Base-by-base conservation (phyloP, 2,797 vertebrate genomes). In the Parauchenoglanis punctatus region DNA sequence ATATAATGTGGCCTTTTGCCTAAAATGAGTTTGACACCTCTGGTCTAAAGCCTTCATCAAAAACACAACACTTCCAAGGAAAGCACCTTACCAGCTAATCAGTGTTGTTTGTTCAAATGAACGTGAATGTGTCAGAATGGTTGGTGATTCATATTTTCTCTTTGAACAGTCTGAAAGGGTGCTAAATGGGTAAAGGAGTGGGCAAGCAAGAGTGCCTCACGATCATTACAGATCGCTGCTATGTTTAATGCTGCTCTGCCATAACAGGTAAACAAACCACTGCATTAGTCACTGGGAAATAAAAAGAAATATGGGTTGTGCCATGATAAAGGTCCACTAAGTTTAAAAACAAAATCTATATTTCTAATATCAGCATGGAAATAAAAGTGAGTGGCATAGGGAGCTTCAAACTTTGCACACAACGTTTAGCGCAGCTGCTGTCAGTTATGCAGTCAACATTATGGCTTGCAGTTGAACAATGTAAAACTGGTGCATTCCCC, bases 311-410 rank as follows among this genome's bases (percentile, higher is more conserved):
- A 73, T 75, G 46, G n/a, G 58, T 28, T 81, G 25, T 20, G 49
- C 15, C 0, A 15, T 88, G 28, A 65, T 85, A 81, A 88, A 82
- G 83, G 87, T 88, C 70, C 78, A 85, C 78, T 76, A 82, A 86
- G 84, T 25, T 54, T 1, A 17, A 31, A 52, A 10, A 65, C 3
- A 31, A 83, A 68, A 49, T 52, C 44, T 0, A 52, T 83, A 31
- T 31, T 52, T 83, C 44, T 49, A 49, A 46, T 28, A 65, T 63
- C 46, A 28, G 59, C 40, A n/a, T 65, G 49, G 25, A 28, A 65
- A 82, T 83, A 68, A 67, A 82, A 67, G 15, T 31, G 23, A 28
- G 61, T 17, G 15, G 13, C 15, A 28, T 65, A 1, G 23, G 5
- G 7, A 2, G 49, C 44, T 18, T 82, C 25, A 82, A 4, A 65